These are phyloP conservation scores for Cynopterus sphinx DNA, from an alignment of 2,797 vertebrate species.

Conservation along the genomic window DNA sequence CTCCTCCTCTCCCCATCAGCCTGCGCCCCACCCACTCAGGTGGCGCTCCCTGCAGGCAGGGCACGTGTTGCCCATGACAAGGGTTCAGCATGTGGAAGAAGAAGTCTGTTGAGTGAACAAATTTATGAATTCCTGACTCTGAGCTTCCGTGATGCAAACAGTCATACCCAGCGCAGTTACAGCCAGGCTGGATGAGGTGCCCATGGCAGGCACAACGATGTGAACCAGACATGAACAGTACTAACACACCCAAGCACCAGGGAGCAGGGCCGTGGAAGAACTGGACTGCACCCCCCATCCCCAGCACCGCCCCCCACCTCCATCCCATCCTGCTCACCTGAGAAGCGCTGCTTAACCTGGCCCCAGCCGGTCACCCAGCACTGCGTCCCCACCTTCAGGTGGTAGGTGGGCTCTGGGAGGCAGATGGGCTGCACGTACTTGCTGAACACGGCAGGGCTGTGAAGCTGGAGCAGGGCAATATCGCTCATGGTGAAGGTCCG, in stretches of 20 bases:
- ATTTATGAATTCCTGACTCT: neutral
- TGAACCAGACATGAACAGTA: neutral
- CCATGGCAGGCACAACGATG: neutral
- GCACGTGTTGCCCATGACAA: neutral
- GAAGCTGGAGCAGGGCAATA: conserved; percentile 63
- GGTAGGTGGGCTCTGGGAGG: conserved; percentile 34
- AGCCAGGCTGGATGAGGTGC: neutral
- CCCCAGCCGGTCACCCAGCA: conserved; percentile 79
- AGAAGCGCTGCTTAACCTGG: conserved; percentile 22
- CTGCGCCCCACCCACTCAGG: neutral
- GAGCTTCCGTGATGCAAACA: neutral
- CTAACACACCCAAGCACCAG: neutral
- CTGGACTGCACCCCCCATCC: no score
- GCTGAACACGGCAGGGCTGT: neutral
- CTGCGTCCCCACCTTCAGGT: conserved; percentile 52
- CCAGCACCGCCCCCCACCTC: neutral
- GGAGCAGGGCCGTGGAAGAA: neutral
- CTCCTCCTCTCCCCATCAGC: neutral
- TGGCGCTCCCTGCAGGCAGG: neutral
- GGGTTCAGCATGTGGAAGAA: neutral
- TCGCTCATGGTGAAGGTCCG: conserved; percentile 52
- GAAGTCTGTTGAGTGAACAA: neutral
- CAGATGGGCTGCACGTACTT: conserved; percentile 67
- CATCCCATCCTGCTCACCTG: conserved; percentile 16
- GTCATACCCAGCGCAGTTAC: neutral